Percentiles rank a stretch among this genome's conserved stretches.
phyloP scores from a whole-genome alignment of 2,797 vertebrate species.

The Coracias cyanogaster region DNA sequence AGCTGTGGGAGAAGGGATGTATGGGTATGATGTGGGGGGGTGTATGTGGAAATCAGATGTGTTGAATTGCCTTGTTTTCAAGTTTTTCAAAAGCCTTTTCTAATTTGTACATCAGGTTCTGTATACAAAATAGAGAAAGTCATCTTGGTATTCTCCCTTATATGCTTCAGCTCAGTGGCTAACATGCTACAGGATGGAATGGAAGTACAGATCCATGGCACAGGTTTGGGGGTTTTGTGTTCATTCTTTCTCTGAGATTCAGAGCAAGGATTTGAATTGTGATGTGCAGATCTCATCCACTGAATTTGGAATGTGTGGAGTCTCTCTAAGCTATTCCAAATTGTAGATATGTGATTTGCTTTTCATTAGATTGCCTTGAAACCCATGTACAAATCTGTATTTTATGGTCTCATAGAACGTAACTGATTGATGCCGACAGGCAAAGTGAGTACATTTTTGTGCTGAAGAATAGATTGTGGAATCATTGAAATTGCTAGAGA shows the following conservation, averaged over 20 bases:
- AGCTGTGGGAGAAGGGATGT: fast-evolving
- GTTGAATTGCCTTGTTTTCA: not conserved
- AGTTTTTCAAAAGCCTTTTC: not conserved
- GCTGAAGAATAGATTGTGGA: not conserved
- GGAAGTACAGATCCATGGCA: not conserved
- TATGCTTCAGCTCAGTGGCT: not conserved
- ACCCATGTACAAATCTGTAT: not conserved
- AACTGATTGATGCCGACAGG: not conserved
- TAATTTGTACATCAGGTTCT: not conserved
- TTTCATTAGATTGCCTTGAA: not conserved
- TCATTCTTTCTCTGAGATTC: not conserved
- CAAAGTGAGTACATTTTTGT: not conserved
- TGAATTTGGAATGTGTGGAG: not conserved
- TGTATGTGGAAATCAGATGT: not conserved
- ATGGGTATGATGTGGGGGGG: not conserved
- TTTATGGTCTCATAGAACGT: not conserved
- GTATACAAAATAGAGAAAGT: not conserved
- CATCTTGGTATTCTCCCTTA: not conserved
- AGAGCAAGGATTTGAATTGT: not conserved
- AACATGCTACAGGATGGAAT: not conserved
- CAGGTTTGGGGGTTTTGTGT: fast-evolving
- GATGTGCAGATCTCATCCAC: not conserved
- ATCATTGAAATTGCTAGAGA: not conserved
- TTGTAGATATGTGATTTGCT: not conserved
- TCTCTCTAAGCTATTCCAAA: not conserved